These are phyloP conservation scores for Siniperca undulata DNA, from an alignment of 2,797 vertebrate species.

Conservation along the genomic window DNA sequence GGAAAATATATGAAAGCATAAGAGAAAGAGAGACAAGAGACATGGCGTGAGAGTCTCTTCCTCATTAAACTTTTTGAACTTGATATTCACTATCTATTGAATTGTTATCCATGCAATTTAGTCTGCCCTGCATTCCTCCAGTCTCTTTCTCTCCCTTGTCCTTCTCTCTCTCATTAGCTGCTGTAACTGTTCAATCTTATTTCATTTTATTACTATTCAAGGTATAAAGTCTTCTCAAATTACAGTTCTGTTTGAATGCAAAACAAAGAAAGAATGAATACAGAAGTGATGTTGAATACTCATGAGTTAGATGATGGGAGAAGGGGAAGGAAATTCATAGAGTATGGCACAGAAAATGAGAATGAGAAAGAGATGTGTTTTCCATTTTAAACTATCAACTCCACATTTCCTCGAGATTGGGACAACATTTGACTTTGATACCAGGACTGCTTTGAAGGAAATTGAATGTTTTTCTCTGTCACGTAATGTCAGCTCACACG, in stretches of 20 bases:
- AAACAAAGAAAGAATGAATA: constrained; percentile 44
- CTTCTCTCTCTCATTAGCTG: constrained; percentile 33
- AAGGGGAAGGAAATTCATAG: constrained; percentile 23
- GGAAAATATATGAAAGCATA: neutral
- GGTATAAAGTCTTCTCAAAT: constrained; percentile 40
- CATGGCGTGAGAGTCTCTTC: neutral
- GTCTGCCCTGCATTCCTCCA: neutral
- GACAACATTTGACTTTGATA: constrained; percentile 62
- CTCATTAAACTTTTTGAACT: constrained; percentile 8
- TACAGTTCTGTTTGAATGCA: constrained; percentile 44
- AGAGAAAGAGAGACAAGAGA: neutral
- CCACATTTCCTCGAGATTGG: constrained; percentile 37
- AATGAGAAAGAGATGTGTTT: constrained; percentile 44
- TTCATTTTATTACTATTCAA: constrained; percentile 56
- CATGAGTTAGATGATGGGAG: constrained; percentile 35
- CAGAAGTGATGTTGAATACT: constrained; percentile 49
- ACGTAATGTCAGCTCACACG: constrained; percentile 15
- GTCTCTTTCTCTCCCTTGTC: neutral
- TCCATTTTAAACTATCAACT: constrained; percentile 54
- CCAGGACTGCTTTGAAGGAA: constrained; percentile 26
- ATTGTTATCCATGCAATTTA: constrained; percentile 15
- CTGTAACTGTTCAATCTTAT: constrained; percentile 38
- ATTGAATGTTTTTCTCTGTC: constrained; percentile 27
- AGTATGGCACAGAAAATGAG: constrained; percentile 27
- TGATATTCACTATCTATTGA: constrained; percentile 15